Conservation (phyloP, 2,888 invertebrate species). For the Standfussiana lucernea region DNA sequence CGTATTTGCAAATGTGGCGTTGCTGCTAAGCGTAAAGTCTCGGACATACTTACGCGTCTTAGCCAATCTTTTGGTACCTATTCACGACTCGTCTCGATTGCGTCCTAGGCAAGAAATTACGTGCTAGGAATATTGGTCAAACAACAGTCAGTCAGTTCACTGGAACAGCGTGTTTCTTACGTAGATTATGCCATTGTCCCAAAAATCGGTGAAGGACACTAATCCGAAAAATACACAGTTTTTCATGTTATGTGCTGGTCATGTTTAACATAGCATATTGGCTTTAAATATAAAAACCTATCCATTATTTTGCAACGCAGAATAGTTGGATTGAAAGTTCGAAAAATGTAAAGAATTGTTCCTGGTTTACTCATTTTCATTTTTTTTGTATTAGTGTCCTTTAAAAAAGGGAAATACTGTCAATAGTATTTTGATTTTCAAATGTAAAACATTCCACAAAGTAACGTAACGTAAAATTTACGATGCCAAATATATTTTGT, state of each 20-base stretch:
- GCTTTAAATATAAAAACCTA: constrained; percentile 4
- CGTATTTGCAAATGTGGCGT: neutral
- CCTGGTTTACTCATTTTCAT: neutral
- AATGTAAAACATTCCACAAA: constrained; percentile 39
- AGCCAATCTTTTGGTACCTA: neutral
- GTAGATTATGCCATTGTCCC: constrained; percentile 5
- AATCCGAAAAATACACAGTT: constrained; percentile 10
- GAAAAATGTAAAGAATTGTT: neutral
- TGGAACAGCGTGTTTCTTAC: constrained; percentile 32
- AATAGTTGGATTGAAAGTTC: neutral
- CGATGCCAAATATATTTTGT: constrained; percentile 58
- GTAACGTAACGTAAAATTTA: constrained; percentile 29
- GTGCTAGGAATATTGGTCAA: neutral
- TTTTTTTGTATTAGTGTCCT: constrained; percentile 28
- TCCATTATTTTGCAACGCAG: neutral
- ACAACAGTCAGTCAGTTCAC: neutral
- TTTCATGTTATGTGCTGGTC: constrained; percentile 54
- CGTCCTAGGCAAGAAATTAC: neutral
- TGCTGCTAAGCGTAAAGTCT: neutral
- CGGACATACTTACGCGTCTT: neutral
- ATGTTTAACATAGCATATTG: constrained; percentile 42
- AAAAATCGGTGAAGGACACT: constrained; percentile 13
- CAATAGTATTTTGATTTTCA: constrained; percentile 5
- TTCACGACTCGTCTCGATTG: neutral
- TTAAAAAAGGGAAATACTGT: constrained; percentile 12